These are phyloP conservation scores for Ormyrus rosae DNA, from an alignment of 2,888 invertebrate species.

Conservation along the genomic window DNA sequence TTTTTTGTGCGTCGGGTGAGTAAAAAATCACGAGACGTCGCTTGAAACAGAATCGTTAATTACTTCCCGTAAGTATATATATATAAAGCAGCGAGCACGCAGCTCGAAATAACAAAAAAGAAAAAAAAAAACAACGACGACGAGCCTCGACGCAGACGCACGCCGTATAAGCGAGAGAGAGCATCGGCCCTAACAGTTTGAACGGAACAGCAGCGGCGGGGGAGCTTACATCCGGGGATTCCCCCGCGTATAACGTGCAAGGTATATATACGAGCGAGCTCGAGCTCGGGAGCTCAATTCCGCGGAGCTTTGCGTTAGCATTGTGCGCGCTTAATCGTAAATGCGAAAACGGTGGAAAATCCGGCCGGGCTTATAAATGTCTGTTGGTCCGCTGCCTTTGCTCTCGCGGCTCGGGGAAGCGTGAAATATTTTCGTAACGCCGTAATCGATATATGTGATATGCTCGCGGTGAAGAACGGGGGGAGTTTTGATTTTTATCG, in stretches of 20 bases:
- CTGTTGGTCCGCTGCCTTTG: too few species aligned
- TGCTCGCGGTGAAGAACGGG: too few species aligned
- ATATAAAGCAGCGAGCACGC: background rate
- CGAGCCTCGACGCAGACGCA: too few species aligned
- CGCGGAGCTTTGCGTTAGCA: conserved; percentile 8
- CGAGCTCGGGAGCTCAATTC: conserved; percentile 14
- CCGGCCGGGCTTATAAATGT: background rate
- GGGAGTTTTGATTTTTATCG: too few species aligned
- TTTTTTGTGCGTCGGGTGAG: too few species aligned
- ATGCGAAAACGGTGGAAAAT: background rate
- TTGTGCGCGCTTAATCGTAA: conserved; percentile 3
- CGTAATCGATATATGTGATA: too few species aligned
- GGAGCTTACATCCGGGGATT: conserved; percentile 41
- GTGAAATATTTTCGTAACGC: too few species aligned
- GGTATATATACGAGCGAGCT: background rate
- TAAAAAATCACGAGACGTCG: too few species aligned
- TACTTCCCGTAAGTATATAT: too few species aligned
- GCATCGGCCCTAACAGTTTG: background rate
- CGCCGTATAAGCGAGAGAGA: background rate
- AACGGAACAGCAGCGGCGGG: background rate
- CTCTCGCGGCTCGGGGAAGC: too few species aligned
- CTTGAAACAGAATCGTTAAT: too few species aligned
- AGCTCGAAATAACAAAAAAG: background rate
- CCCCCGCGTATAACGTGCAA: background rate
- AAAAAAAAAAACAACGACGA: too few species aligned